phyloP scores from a whole-genome alignment of 2,888 invertebrate genomes.

The Phragmatobia fuliginosa region DNA sequence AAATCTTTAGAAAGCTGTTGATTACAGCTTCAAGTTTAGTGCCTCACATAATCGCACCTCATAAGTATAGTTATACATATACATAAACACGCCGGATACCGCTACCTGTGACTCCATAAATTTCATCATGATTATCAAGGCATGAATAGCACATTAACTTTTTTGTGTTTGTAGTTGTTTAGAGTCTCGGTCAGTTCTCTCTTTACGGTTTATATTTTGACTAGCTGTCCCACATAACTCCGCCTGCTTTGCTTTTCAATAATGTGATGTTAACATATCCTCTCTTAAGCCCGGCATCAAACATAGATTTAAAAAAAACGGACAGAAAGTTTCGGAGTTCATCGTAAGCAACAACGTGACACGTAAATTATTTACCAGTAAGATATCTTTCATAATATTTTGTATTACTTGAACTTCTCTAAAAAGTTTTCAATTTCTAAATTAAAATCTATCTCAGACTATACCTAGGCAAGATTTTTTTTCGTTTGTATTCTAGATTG shows the following conservation, averaged over 20 bases:
- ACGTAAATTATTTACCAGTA: too few relatives aligned
- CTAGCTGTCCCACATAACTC: too few relatives aligned
- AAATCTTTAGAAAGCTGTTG: slow-evolving; percentile 54
- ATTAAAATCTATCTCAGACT: neutral
- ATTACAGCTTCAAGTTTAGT: slow-evolving; percentile 35
- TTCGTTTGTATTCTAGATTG: too few relatives aligned
- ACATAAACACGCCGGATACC: slow-evolving; percentile 39
- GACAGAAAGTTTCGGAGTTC: too few relatives aligned
- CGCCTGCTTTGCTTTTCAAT: too few relatives aligned
- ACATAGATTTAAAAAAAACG: too few relatives aligned
- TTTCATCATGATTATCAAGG: slow-evolving; percentile 41
- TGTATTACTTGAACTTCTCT: too few relatives aligned
- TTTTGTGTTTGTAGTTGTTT: neutral
- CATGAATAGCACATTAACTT: slow-evolving; percentile 8
- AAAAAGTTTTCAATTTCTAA: neutral
- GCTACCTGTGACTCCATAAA: slow-evolving; percentile 26
- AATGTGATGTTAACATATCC: too few relatives aligned
- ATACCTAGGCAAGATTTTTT: too few relatives aligned
- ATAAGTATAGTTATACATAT: slow-evolving; percentile 26
- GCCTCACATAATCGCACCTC: slow-evolving; percentile 15
- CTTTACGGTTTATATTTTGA: neutral
- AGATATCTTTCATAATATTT: too few relatives aligned
- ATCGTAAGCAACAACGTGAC: too few relatives aligned
- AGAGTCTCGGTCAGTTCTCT: neutral
- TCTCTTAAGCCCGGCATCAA: too few relatives aligned